phyloP scores from a whole-genome alignment of 1,140 invertebrate species.

The Solenopsis fugax region DNA sequence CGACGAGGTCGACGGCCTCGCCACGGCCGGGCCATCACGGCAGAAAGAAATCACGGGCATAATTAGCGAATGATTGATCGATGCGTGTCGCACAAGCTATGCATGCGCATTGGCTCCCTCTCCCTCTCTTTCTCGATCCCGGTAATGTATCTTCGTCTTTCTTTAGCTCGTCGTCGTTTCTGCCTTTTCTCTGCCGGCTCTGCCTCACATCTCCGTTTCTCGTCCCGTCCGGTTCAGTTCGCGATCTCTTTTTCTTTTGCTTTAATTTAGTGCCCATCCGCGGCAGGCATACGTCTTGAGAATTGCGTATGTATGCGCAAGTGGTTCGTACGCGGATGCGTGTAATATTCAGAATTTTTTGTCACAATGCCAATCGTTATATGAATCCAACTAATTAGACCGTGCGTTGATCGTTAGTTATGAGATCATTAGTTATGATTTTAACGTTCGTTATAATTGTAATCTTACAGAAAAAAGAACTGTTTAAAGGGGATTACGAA shows the following conservation, averaged over 20 bases:
- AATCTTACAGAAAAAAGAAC: not conserved
- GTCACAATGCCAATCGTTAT: conserved; percentile 16
- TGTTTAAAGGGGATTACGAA: not conserved
- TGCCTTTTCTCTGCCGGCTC: conserved; percentile 43
- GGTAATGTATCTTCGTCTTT: conserved; percentile 58
- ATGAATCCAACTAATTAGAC: conserved; percentile 33
- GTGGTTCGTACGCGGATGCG: conserved; percentile 44
- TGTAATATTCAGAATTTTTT: conserved; percentile 68
- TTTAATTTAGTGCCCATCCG: conserved; percentile 78
- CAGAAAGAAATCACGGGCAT: conserved; percentile 85
- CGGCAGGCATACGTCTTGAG: conserved; percentile 72
- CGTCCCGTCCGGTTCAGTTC: conserved; percentile 50
- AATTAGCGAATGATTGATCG: conserved; percentile 86
- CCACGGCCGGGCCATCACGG: conserved; percentile 73
- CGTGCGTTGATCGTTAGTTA: not conserved
- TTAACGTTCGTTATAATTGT: not conserved
- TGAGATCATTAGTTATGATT: not conserved
- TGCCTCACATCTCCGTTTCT: not conserved
- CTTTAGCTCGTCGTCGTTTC: conserved; percentile 23
- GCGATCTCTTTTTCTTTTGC: conserved; percentile 80
- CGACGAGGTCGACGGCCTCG: conserved; percentile 75
- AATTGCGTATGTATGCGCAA: conserved; percentile 58
- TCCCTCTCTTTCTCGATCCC: conserved; percentile 61
- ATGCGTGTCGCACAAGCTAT: conserved; percentile 83
- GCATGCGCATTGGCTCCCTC: conserved; percentile 78